Evolutionary conservation across 2,113 vertebrate species (phyloP).

Genomic region (Rhinoderma darwinii): DNA sequence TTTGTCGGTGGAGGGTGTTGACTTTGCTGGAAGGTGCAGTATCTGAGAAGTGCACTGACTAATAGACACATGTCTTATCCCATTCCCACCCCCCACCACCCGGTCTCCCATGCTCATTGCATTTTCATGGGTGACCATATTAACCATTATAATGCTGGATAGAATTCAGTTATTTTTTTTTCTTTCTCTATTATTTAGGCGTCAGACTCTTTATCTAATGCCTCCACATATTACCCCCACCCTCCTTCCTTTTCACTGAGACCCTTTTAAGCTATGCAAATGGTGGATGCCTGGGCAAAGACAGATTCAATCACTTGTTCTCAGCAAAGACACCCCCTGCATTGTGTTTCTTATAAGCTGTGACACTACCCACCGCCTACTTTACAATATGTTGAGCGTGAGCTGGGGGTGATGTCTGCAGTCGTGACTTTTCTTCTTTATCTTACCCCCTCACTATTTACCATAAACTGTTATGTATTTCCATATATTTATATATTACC

Average conservation of each 20-base stretch:
- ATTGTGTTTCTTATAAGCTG: slow-evolving; percentile 20
- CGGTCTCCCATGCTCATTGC: not conserved
- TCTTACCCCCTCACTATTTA: not conserved
- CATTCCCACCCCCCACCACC: too few relatives aligned
- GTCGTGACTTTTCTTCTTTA: not conserved
- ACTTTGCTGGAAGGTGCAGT: not conserved
- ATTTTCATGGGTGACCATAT: not conserved
- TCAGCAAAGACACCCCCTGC: not conserved
- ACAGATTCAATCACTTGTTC: slow-evolving; percentile 29
- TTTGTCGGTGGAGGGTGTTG: slow-evolving; percentile 1
- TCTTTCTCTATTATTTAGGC: not conserved
- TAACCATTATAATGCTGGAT: not conserved
- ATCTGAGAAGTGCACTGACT: not conserved
- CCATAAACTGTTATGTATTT: not conserved
- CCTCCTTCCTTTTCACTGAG: not conserved
- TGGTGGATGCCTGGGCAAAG: not conserved
- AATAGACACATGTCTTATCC: too few relatives aligned
- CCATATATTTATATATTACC: not conserved
- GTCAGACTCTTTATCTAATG: not conserved
- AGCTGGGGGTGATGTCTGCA: not conserved
- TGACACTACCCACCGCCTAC: slow-evolving; percentile 8
- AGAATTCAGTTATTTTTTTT: not conserved
- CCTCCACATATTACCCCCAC: not conserved
- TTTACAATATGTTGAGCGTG: not conserved
- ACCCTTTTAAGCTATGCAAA: not conserved